These are phyloP conservation scores for Oryzias javanicus DNA, from an alignment of 2,113 vertebrate species.

Conservation along the genomic window DNA sequence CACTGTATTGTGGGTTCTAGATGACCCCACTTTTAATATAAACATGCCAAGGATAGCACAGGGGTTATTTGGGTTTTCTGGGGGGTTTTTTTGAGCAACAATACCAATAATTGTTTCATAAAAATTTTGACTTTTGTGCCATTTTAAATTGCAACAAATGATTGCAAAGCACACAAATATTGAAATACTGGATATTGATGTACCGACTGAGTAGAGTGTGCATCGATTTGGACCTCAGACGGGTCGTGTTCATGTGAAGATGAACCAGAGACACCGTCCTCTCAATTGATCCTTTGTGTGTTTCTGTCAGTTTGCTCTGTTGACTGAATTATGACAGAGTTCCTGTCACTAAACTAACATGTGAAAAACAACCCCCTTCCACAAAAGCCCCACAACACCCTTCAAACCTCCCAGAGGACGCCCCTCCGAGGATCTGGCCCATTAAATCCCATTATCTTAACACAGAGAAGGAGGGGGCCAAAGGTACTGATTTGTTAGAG, in stretches of 20 bases:
- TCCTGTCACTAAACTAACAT: conserved; percentile 27
- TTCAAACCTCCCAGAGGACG: conserved; percentile 17
- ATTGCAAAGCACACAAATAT: no score
- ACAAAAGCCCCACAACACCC: neutral
- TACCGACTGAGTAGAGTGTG: neutral
- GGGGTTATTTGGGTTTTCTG: no score
- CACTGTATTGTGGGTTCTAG: no score
- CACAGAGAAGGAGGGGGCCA: conserved; percentile 35
- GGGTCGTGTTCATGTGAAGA: conserved; percentile 1
- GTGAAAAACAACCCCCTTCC: neutral
- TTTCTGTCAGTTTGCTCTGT: conserved; percentile 40
- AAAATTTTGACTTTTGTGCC: no score
- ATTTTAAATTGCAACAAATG: no score
- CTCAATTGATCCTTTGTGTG: conserved; percentile 51
- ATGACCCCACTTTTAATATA: no score
- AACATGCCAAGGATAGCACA: no score
- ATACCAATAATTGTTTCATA: no score
- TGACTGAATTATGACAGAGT: conserved; percentile 41
- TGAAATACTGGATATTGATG: no score
- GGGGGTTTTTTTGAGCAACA: no score
- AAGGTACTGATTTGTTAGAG: conserved; percentile 47
- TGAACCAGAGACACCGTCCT: conserved; percentile 46
- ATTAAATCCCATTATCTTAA: conserved; percentile 69
- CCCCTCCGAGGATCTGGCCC: conserved; percentile 45
- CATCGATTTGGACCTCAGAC: conserved; percentile 26